Evolutionary conservation across 2,888 invertebrate species (phyloP).

Genomic region (Hartigia nigra): DNA sequence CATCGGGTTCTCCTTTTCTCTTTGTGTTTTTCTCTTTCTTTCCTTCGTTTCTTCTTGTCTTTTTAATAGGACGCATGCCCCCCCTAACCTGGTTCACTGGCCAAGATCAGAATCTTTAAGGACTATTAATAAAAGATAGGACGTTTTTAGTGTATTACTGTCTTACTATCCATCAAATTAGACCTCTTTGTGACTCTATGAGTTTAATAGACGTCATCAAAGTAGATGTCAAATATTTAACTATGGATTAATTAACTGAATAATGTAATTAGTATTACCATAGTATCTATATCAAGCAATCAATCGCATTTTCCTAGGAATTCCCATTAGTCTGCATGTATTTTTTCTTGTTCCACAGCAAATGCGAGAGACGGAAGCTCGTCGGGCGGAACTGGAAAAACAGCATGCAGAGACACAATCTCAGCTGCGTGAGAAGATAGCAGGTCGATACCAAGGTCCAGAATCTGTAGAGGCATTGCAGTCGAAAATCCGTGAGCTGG

Average conservation of each 20-base stretch:
- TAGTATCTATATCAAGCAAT: background rate
- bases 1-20: background rate
- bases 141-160: background rate
- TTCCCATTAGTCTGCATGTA: background rate
- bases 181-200: background rate
- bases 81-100: background rate
- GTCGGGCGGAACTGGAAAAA: slow-evolving; percentile 80
- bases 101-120: background rate
- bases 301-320: background rate
- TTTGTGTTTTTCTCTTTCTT: background rate
- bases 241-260: background rate
- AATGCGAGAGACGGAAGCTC: slow-evolving; percentile 82
- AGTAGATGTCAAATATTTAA: background rate
- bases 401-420: slow-evolving; percentile 82
- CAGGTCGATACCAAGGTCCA: slow-evolving; percentile 70
- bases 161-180: background rate
- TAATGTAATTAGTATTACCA: background rate
- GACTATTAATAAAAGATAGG: background rate
- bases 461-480: slow-evolving; percentile 80
- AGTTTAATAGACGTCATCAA: background rate
- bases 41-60: background rate
- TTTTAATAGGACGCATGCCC: background rate
- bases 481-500: slow-evolving; percentile 87
- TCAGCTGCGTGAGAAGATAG: slow-evolving; percentile 71
- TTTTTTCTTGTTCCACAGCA: slow-evolving; percentile 65